Percentiles rank a stretch among this genome's conserved stretches.
These are phyloP conservation scores for Pithys albifrons DNA, from an alignment of 2,113 vertebrate species.

Conservation along the genomic window DNA sequence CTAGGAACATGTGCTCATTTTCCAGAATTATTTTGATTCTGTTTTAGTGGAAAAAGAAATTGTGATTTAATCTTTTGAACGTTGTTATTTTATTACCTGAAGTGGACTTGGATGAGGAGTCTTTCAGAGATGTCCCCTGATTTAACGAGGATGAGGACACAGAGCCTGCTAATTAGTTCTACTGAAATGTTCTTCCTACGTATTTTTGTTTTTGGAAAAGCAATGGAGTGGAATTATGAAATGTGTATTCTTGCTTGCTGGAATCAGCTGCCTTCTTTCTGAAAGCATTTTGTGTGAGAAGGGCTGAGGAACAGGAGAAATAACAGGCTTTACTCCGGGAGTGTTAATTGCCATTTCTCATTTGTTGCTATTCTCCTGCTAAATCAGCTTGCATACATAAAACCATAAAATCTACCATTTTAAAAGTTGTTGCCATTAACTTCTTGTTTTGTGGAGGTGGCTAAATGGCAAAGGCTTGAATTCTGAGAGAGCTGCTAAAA, in stretches of 20 bases:
- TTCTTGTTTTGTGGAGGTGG: conserved; percentile 52
- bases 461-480: conserved; percentile 1
- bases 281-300: conserved; percentile 46
- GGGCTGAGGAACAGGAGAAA: conserved; percentile 55
- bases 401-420: conserved; percentile 50
- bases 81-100: not conserved
- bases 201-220: conserved; percentile 61
- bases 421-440: conserved; percentile 52
- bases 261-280: conserved; percentile 66
- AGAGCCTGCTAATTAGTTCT: conserved; percentile 46
- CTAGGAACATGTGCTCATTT: not conserved
- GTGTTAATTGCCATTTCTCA: conserved; percentile 67
- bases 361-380: conserved; percentile 65
- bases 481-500: not conserved
- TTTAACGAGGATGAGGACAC: conserved; percentile 24
- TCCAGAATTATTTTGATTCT: not conserved
- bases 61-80: not conserved
- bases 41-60: not conserved
- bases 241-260: conserved; percentile 46
- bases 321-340: conserved; percentile 45
- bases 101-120: not conserved
- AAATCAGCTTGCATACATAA: conserved; percentile 65
- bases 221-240: conserved; percentile 46
- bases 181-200: conserved; percentile 56
- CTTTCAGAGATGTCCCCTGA: conserved; percentile 9